These are phyloP conservation scores for Drosophila persimilis DNA, from an alignment of 1,140 invertebrate species.

Conservation along the genomic window DNA sequence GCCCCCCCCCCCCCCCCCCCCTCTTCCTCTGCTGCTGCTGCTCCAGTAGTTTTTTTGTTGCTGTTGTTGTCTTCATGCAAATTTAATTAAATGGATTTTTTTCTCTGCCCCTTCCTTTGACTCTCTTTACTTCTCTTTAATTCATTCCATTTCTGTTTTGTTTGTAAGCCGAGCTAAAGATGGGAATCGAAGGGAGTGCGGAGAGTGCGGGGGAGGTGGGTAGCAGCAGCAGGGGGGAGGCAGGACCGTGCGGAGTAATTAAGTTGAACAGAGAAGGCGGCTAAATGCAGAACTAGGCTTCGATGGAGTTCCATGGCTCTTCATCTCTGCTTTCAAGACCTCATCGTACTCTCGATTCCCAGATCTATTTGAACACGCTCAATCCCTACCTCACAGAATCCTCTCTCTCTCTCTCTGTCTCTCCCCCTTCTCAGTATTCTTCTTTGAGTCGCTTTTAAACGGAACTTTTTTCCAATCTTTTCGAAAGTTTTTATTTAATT, in stretches of 20 bases:
- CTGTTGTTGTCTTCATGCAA: conserved; percentile 45
- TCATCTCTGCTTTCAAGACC: too few species aligned
- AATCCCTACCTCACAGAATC: too few species aligned
- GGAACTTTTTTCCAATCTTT: conserved; percentile 6
- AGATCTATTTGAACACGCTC: too few species aligned
- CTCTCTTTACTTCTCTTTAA: conserved; percentile 22
- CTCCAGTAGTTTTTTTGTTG: conserved; percentile 23
- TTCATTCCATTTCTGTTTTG: conserved; percentile 53
- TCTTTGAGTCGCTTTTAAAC: too few species aligned
- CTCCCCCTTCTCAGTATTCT: too few species aligned
- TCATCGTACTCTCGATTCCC: too few species aligned
- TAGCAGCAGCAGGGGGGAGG: background rate
- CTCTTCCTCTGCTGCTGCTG: conserved; percentile 11
- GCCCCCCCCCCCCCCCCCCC: background rate
- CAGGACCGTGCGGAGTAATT: conserved; percentile 41
- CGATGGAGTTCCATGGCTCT: background rate
- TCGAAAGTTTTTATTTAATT: conserved; percentile 3
- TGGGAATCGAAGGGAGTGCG: background rate
- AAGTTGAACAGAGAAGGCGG: conserved; percentile 30
- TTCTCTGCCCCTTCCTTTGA: conserved; percentile 1
- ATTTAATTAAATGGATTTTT: conserved; percentile 54
- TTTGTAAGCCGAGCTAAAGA: conserved; percentile 31
- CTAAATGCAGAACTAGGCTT: background rate
- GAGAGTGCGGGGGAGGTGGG: background rate
- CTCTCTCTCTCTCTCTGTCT: too few species aligned